Evolutionary conservation across 1,140 invertebrate genomes (phyloP), one percentile per base, ranked within the genome.

Genomic region (Stegodyphus dumicola): DNA sequence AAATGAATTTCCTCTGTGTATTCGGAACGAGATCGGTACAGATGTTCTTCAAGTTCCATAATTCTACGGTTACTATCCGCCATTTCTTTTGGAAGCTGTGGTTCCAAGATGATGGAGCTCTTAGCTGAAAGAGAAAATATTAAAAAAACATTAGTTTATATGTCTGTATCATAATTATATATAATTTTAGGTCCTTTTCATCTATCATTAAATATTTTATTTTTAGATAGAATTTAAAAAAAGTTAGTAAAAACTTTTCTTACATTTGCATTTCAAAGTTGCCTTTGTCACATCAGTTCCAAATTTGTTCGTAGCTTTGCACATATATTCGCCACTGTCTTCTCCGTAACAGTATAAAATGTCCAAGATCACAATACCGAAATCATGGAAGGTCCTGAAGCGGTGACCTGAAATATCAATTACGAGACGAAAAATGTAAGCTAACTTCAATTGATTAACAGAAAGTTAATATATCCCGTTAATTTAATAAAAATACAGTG

Each of bases 271-370:
- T 90, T 94, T 95, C 53, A 99, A 91, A 15, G 93, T 94, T 10
- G 96, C 95, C 88, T 94, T 95, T 0, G 97, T 98, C 1, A 93
- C 92, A 90, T 97, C 97, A 89, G 94, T 93, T n/a, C 97, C 97
- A 84, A 96, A 93, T 90, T 96, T 95, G 89, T 99, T 99, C 13
- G 94, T 94, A 18, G 98, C 97, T 87, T 96, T 93, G 89, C 96
- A 97, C 92, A 97, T 96, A 89, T 97, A 98, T 18, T 94, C 93
- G 53, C 98, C 97, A 71, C 96, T 97, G 90, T 99, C 98, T 92
- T 99, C 97, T 91, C 96, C 96, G 89, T 98, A 99, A 88, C 96
- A 98, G 90, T 98, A 99, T 2, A 99, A 91, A 86, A 99, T 98
- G 89, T 99, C 97, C 84, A 99, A 92, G 88, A 98, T 97, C 53